Evolutionary conservation across 2,888 invertebrate genomes (phyloP).

Genomic region (Hemistola chrysoprasaria): DNA sequence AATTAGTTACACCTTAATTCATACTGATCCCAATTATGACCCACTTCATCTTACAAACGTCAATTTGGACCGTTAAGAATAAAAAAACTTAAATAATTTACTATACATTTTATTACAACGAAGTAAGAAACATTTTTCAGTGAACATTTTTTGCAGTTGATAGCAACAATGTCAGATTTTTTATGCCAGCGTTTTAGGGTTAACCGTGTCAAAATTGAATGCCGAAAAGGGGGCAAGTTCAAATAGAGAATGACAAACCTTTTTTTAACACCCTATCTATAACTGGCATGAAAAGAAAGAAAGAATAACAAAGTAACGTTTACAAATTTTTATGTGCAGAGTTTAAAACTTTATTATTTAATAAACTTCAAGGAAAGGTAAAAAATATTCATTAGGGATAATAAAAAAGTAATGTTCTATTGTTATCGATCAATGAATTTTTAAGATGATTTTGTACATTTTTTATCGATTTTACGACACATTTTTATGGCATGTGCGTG

Average conservation of each 20-base stretch:
- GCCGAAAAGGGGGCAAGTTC: conserved; percentile 58
- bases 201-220: conserved; percentile 57
- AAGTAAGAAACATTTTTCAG: conserved; percentile 23
- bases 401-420: conserved; percentile 75
- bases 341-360: conserved; percentile 72
- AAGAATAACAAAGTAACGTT: conserved; percentile 54
- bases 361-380: conserved; percentile 54
- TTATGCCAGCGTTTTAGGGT: conserved; percentile 35
- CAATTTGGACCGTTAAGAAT: conserved; percentile 26
- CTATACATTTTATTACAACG: conserved; percentile 13
- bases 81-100: neutral
- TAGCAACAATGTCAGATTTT: conserved; percentile 19
- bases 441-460: conserved; percentile 75
- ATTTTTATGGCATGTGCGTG: conserved; percentile 57
- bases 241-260: conserved; percentile 63
- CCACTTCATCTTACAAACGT: conserved; percentile 47
- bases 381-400: conserved; percentile 71
- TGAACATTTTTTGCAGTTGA: conserved; percentile 8
- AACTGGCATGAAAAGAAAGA: conserved; percentile 44
- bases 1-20: conserved; percentile 54
- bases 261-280: conserved; percentile 56
- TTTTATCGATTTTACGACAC: conserved; percentile 68
- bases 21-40: conserved; percentile 52
- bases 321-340: conserved; percentile 75
- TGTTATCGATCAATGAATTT: conserved; percentile 72